These are phyloP conservation scores for Typhlichthys subterraneus DNA, from an alignment of 2,797 vertebrate species.

Conservation along the genomic window DNA sequence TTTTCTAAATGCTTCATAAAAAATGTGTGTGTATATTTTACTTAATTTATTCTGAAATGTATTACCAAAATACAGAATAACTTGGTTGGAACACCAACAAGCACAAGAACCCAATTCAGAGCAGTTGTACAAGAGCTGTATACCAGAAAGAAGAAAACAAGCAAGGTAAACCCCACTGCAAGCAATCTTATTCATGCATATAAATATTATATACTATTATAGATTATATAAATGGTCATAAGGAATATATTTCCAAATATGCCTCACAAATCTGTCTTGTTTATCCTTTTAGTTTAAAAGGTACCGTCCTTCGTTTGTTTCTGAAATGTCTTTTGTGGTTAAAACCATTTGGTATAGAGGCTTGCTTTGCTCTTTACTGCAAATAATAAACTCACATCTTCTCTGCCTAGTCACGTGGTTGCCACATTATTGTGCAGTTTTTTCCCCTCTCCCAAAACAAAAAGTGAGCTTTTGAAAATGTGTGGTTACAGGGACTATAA, in stretches of 20 bases:
- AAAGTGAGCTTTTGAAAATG: no score
- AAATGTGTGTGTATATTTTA: neutral
- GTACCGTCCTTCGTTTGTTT: neutral
- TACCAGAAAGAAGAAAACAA: constrained; percentile 30
- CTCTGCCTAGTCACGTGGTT: no score
- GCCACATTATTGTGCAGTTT: no score
- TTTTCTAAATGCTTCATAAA: no score
- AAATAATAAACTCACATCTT: no score
- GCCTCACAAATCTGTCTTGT: neutral
- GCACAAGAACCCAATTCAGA: constrained; percentile 54
- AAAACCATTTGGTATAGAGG: no score
- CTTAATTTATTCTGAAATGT: neutral
- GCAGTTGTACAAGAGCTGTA: constrained; percentile 77
- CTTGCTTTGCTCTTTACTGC: no score
- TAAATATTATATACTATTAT: neutral
- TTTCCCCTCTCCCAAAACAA: no score
- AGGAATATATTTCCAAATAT: neutral
- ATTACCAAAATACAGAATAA: neutral
- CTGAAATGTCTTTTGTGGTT: no score
- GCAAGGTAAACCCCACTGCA: constrained; percentile 49
- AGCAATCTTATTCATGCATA: neutral
- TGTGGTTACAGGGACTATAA: no score
- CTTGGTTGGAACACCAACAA: constrained; percentile 38
- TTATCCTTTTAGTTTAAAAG: neutral
- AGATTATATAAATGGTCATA: neutral